Percentiles rank a stretch among this genome's conserved stretches.
These are phyloP conservation scores for Ammospiza caudacuta DNA, from an alignment of 2,113 vertebrate genomes.

Conservation along the genomic window DNA sequence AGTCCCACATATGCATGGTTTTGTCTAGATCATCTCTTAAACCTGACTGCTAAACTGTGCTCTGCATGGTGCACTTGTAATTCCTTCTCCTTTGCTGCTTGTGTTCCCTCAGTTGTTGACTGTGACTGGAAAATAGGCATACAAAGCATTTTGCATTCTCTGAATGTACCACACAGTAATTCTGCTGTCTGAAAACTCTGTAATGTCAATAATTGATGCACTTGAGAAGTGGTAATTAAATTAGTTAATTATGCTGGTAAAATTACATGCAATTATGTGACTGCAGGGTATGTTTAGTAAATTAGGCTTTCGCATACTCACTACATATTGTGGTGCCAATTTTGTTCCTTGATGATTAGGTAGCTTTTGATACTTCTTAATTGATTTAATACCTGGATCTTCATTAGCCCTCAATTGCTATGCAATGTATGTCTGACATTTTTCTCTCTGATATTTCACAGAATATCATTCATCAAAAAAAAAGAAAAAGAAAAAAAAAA, in stretches of 20 bases:
- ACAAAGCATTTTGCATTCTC: slow-evolving; percentile 94
- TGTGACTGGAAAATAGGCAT: slow-evolving; percentile 78
- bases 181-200: slow-evolving; percentile 99
- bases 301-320: slow-evolving; percentile 99
- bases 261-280: slow-evolving; percentile 99
- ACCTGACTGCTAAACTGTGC: neutral
- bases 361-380: slow-evolving; percentile 96
- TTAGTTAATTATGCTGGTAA: slow-evolving; percentile 99
- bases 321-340: slow-evolving; percentile 99
- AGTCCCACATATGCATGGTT: neutral
- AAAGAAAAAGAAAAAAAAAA: neutral
- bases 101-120: slow-evolving; percentile 72
- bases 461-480: slow-evolving; percentile 69
- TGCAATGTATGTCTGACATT: slow-evolving; percentile 82
- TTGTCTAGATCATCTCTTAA: slow-evolving; percentile 14
- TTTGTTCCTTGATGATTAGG: slow-evolving; percentile 99
- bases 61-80: neutral
- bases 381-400: slow-evolving; percentile 94
- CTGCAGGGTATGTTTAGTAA: slow-evolving; percentile 99
- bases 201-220: slow-evolving; percentile 99
- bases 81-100: slow-evolving; percentile 16
- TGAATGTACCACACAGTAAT: slow-evolving; percentile 93
- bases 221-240: slow-evolving; percentile 99
- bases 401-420: slow-evolving; percentile 88
- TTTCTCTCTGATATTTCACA: slow-evolving; percentile 80